Percentiles rank a stretch among this genome's conserved stretches.
Conservation (phyloP, 2,797 vertebrate species). For the Squalus acanthias region DNA sequence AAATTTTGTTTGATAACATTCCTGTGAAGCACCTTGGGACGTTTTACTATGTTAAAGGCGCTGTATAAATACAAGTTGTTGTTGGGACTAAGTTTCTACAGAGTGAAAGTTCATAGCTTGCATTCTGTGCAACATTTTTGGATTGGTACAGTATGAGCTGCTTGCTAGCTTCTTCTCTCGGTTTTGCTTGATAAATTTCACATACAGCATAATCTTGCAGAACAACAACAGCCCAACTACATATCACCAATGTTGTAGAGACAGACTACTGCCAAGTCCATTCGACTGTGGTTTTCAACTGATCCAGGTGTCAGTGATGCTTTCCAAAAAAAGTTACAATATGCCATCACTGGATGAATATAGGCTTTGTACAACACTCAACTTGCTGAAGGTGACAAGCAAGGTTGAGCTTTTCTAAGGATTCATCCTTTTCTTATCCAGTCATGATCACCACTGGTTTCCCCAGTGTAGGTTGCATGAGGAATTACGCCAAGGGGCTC, state of each 20-base stretch:
- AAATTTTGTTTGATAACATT: too few relatives aligned
- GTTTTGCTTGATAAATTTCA: not conserved
- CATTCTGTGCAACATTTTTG: not conserved
- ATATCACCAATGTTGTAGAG: not conserved
- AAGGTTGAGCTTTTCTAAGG: not conserved
- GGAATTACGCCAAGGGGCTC: not conserved
- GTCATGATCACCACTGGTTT: not conserved
- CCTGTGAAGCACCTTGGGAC: too few relatives aligned
- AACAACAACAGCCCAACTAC: not conserved
- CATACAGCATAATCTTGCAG: not conserved
- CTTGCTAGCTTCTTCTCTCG: not conserved
- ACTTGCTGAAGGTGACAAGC: not conserved
- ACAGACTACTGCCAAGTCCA: not conserved
- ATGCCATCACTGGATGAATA: not conserved
- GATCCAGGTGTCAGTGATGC: not conserved
- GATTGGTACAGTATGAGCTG: not conserved
- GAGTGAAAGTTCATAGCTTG: not conserved
- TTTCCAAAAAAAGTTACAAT: not conserved
- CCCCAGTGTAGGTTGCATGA: not conserved
- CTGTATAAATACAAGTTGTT: too few relatives aligned
- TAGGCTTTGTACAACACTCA: too few relatives aligned
- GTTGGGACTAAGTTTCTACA: not conserved
- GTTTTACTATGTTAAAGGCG: too few relatives aligned
- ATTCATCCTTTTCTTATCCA: not conserved
- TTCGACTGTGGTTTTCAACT: not conserved